Conservation (phyloP, 2,113 vertebrate genomes). For the Sebastes schlegelii region DNA sequence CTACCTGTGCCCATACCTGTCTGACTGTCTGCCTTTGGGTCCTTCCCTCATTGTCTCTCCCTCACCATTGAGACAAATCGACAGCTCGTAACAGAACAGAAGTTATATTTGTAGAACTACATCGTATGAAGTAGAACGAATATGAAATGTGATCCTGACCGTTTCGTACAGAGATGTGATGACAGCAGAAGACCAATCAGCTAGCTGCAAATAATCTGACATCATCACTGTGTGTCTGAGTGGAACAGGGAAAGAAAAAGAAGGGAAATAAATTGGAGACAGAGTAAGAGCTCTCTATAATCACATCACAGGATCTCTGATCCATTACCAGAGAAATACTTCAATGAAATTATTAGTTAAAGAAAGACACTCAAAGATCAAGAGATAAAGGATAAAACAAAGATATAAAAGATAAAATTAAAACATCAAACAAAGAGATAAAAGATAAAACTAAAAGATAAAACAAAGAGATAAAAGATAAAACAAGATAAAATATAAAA, state of each 20-base stretch:
- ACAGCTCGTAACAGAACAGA: too few species aligned
- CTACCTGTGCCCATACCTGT: too few species aligned
- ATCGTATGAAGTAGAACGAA: not conserved
- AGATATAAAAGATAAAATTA: not conserved
- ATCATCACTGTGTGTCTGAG: conserved; percentile 14
- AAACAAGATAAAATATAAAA: not conserved
- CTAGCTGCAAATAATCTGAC: conserved; percentile 9
- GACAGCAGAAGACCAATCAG: conserved; percentile 22
- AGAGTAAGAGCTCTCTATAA: not conserved
- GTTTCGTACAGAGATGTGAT: not conserved
- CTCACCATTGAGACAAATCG: too few species aligned
- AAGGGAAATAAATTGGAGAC: not conserved
- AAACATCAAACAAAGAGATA: not conserved
- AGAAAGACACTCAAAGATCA: not conserved
- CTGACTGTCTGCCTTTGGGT: too few species aligned
- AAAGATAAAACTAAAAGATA: not conserved
- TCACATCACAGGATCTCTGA: not conserved
- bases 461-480: not conserved
- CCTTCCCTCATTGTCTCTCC: too few species aligned
- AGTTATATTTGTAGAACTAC: too few species aligned
- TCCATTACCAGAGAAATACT: not conserved
- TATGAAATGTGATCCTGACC: conserved; percentile 14
- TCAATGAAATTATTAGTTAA: not conserved
- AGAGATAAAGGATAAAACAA: too few species aligned
- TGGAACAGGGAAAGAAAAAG: not conserved